Percentiles rank a stretch among this genome's conserved stretches.
These are phyloP conservation scores for Helostoma temminkii DNA, from an alignment of 2,797 vertebrate genomes.

Conservation along the genomic window DNA sequence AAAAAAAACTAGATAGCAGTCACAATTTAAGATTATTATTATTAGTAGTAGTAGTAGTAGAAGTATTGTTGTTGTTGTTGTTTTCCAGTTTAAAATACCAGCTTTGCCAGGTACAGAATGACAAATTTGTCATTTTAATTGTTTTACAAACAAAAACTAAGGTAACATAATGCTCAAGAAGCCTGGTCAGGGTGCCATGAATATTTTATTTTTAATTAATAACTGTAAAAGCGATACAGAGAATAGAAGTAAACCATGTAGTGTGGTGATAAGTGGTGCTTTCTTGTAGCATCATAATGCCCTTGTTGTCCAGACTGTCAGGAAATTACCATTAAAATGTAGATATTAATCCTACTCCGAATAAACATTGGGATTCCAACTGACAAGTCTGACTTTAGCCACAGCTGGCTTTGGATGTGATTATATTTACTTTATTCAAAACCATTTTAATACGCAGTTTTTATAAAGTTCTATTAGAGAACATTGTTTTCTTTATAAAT, in stretches of 20 bases:
- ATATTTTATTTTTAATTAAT: neutral
- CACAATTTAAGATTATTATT: neutral
- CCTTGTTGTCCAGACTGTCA: constrained; percentile 1
- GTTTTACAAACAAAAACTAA: neutral
- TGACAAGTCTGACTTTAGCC: neutral
- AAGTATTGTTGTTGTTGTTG: neutral
- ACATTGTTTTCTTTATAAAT: neutral
- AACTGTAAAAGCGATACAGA: neutral
- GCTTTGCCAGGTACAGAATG: neutral
- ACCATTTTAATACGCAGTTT: constrained; percentile 1
- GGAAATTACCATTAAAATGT: constrained; percentile 11
- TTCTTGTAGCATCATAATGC: neutral
- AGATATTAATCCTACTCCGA: constrained; percentile 10
- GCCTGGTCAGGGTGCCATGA: neutral
- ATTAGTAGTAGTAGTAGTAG: too few species aligned
- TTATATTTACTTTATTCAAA: neutral
- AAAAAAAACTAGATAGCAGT: neutral
- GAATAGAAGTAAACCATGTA: neutral
- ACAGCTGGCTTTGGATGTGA: neutral
- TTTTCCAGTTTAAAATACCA: neutral
- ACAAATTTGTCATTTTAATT: neutral
- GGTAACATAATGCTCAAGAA: too few species aligned
- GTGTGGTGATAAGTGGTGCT: neutral
- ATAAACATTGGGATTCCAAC: constrained; percentile 1
- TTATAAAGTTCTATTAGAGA: neutral